Evolutionary conservation across 2,888 invertebrate species (phyloP).

Genomic region (Diarsia dahlii): DNA sequence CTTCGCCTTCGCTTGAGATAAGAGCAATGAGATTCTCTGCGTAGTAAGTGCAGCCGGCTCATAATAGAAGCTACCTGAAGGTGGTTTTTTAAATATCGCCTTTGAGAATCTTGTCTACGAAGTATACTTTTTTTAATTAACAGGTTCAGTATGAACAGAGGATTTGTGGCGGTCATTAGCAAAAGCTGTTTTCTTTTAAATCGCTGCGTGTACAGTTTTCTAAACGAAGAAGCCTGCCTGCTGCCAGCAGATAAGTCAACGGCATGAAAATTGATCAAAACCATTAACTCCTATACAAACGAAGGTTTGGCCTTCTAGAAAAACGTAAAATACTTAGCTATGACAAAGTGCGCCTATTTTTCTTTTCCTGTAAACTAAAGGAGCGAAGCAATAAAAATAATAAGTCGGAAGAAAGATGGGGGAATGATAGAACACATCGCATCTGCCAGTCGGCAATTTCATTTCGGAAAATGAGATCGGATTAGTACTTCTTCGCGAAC

Average conservation of each 20-base stretch:
- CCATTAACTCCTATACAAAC: background rate
- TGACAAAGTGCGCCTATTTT: background rate
- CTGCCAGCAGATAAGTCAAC: background rate
- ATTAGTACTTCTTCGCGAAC: conserved; percentile 1
- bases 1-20: conserved; percentile 66
- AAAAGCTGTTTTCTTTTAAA: too few relatives aligned
- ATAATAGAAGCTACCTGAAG: conserved; percentile 52
- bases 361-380: conserved; percentile 17
- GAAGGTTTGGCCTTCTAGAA: background rate
- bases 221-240: too few relatives aligned
- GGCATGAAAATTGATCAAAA: background rate
- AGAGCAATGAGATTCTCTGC: conserved; percentile 69
- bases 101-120: conserved; percentile 32
- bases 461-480: conserved; percentile 32
- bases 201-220: too few relatives aligned
- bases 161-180: conserved; percentile 14
- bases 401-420: conserved; percentile 39
- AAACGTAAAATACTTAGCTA: background rate
- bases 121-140: conserved; percentile 28
- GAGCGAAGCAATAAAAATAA: conserved; percentile 24
- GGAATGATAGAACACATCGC: conserved; percentile 48
- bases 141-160: conserved; percentile 12
- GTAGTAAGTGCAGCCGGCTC: conserved; percentile 63
- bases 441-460: conserved; percentile 21
- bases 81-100: conserved; percentile 45